Conservation (phyloP, 2,888 invertebrate species). For the Megastigmus dorsalis region DNA sequence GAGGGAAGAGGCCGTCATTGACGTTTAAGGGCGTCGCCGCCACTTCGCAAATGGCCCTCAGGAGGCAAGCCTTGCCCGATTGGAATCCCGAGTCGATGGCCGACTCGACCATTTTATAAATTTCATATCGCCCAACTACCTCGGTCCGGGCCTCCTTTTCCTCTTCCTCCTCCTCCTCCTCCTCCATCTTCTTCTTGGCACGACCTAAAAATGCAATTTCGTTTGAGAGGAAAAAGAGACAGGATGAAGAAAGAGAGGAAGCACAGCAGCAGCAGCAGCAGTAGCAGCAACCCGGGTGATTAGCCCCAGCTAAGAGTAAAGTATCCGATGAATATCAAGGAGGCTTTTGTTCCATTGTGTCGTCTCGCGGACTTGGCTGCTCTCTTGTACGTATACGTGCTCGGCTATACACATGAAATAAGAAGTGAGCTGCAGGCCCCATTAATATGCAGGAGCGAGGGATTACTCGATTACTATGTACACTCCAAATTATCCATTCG, state of each 20-base stretch:
- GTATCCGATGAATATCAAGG: conserved; percentile 13
- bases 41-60: conserved; percentile 86
- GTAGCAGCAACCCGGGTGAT: conserved; percentile 6
- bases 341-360: conserved; percentile 38
- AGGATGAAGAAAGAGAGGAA: background rate
- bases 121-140: conserved; percentile 64
- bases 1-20: conserved; percentile 84
- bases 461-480: too few relatives aligned
- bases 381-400: too few relatives aligned
- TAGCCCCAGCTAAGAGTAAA: conserved; percentile 28
- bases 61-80: conserved; percentile 79
- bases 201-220: conserved; percentile 25
- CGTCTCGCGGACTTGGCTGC: conserved; percentile 7
- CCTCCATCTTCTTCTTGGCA: background rate
- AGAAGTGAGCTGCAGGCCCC: conserved; percentile 21
- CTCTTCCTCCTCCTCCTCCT: background rate
- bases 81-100: conserved; percentile 59
- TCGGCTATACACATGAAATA: conserved; percentile 6
- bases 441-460: conserved; percentile 18
- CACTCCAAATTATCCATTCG: too few relatives aligned
- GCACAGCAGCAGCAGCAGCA: background rate
- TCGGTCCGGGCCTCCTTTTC: background rate
- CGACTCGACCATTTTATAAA: conserved; percentile 68
- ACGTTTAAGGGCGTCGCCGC: conserved; percentile 81
- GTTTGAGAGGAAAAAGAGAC: too few relatives aligned